These are phyloP conservation scores for Agrotis exclamationis DNA, from an alignment of 2,888 invertebrate genomes.

Conservation along the genomic window DNA sequence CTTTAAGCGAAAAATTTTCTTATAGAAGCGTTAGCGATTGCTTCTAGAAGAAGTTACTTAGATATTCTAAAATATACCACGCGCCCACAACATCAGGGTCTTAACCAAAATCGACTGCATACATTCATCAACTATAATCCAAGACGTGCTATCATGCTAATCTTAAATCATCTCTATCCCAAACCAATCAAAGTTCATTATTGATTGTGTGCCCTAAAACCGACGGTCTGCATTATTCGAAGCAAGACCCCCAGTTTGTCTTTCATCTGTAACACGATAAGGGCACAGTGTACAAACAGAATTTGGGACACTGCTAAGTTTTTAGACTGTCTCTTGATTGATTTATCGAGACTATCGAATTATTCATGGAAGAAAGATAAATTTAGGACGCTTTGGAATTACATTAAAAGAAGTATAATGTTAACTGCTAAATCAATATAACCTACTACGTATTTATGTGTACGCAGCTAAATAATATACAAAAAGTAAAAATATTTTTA, in stretches of 20 bases:
- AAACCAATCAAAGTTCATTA: constrained; percentile 20
- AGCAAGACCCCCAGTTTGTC: constrained; percentile 46
- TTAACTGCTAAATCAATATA: not conserved
- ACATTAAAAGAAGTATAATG: not conserved
- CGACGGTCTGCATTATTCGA: constrained; percentile 40
- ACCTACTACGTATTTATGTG: no score
- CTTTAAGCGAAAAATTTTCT: no score
- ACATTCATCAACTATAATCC: constrained; percentile 2
- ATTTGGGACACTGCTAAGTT: constrained; percentile 63
- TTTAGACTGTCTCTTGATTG: constrained; percentile 68
- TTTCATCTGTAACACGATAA: constrained; percentile 67
- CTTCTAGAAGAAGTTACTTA: no score
- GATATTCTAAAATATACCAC: not conserved
- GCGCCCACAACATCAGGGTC: not conserved
- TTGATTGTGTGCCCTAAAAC: constrained; percentile 19
- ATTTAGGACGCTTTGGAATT: not conserved
- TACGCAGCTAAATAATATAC: no score
- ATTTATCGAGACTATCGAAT: constrained; percentile 56
- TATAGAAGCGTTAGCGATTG: no score
- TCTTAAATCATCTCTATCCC: constrained; percentile 21
- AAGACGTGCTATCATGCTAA: not conserved
- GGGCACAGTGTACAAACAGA: constrained; percentile 62
- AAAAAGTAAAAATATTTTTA: no score
- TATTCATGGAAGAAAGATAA: not conserved
- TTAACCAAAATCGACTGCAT: not conserved